A percentile compares a stretch with the other conserved stretches of the same genome.
phyloP scores from a whole-genome alignment of 2,888 invertebrate genomes.

The Lamellibrachia satsuma region DNA sequence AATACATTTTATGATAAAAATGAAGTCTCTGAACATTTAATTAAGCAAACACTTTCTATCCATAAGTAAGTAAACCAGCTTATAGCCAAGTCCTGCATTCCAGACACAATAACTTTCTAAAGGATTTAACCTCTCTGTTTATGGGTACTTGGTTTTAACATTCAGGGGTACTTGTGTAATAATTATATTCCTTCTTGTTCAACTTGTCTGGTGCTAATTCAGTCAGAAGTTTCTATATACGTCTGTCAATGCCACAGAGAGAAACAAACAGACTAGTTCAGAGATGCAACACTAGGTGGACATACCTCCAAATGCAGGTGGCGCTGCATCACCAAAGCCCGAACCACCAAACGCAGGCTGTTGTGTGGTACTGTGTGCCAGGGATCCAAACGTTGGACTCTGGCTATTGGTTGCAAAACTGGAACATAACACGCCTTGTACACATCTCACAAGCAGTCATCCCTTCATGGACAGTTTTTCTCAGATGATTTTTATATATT shows the following conservation, averaged over 20 bases:
- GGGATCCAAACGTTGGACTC: constrained; percentile 31
- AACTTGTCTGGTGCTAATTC: neutral
- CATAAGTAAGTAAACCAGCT: too few relatives aligned
- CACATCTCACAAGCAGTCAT: neutral
- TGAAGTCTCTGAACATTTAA: too few relatives aligned
- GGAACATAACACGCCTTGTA: neutral
- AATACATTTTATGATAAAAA: too few relatives aligned
- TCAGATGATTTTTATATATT: too few relatives aligned
- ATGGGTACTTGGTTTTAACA: neutral
- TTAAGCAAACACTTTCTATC: too few relatives aligned
- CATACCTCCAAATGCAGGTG: neutral
- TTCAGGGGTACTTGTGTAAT: neutral
- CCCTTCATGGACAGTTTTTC: too few relatives aligned
- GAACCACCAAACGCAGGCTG: neutral
- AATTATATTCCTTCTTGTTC: neutral
- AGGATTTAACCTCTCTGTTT: too few relatives aligned
- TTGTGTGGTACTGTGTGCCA: constrained; percentile 25
- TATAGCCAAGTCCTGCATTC: too few relatives aligned
- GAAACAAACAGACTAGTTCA: neutral
- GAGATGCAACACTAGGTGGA: neutral
- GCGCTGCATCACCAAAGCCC: constrained; percentile 4
- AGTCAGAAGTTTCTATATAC: too few relatives aligned
- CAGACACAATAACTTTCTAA: too few relatives aligned
- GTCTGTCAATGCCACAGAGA: too few relatives aligned
- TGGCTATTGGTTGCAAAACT: constrained; percentile 28